phyloP scores from a whole-genome alignment of 2,797 vertebrate genomes.

The Taenioides sp. region DNA sequence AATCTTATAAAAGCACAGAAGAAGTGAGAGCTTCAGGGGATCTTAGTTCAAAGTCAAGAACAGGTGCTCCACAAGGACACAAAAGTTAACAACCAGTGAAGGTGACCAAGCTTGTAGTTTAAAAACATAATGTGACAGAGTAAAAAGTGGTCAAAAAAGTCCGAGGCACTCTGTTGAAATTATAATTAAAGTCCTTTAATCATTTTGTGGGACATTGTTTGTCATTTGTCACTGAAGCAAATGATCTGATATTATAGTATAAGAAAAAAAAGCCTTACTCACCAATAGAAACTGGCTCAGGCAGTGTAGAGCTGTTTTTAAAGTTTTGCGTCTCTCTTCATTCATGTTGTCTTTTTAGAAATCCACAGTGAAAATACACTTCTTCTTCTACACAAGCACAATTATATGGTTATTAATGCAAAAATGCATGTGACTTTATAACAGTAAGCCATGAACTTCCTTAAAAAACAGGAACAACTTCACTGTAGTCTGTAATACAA shows the following conservation, averaged over 20 bases:
- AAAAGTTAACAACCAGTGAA: no score
- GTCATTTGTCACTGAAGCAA: not conserved
- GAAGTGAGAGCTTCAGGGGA: no score
- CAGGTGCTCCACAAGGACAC: no score
- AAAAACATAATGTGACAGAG: no score
- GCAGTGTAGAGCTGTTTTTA: constrained; percentile 20
- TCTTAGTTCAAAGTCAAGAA: no score
- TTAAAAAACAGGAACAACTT: constrained; percentile 16
- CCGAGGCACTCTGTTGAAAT: no score
- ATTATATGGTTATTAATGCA: not conserved
- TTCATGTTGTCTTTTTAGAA: constrained; percentile 24
- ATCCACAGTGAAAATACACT: not conserved
- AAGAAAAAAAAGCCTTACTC: constrained; percentile 10
- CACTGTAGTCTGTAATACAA: not conserved
- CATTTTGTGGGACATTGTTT: no score
- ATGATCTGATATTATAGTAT: not conserved
- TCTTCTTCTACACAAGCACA: not conserved
- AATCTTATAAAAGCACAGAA: no score
- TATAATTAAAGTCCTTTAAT: no score
- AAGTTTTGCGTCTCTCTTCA: constrained; percentile 6
- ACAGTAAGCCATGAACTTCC: constrained; percentile 8
- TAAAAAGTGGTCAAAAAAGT: no score
- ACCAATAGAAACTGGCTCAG: constrained; percentile 45
- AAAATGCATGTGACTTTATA: not conserved
- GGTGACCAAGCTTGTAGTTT: no score